Base-by-base conservation (phyloP, 1,140 invertebrate genomes). In the Listronotus oregonensis region DNA sequence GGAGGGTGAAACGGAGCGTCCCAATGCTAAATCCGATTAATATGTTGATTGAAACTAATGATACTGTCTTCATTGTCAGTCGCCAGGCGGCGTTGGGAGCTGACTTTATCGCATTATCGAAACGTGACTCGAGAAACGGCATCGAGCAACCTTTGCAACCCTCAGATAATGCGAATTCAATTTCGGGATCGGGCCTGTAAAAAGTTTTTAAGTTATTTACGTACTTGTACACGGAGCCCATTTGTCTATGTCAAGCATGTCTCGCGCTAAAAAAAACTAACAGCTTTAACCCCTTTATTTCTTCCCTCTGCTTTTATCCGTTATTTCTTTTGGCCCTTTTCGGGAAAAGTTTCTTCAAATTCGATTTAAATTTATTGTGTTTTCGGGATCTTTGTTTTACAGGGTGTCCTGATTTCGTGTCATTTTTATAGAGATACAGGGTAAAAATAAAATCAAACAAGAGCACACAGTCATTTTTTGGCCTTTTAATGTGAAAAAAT, bases 41-140 rank as follows among this genome's bases (percentile, higher is more conserved):
- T 76, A 76, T 73, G 73, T 75, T 76, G 75, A 76, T 76, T 76
- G 75, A 76, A 75, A 76, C 75, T 75, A 76, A 76, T 76, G 75
- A 76, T 74, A 68, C 67, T 69, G 71, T 71, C 71, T 75, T 76
- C 75, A 75, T 75, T 75, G 72, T 69, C 68, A 73, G 73, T 73
- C 68, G 66, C 60, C 49, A 58, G 63, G 69, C 68, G 62, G 50
- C 54, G 56, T 61, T 63, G 64, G 42, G 66, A 62, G 68, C 68
- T 69, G 66, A 57, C 64, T 64, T 66, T 61, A 55, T 51, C 49
- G 43, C 47, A 65, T 59, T 65, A 17, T 65, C 56, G 59, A 44
- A 68, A 68, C 66, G 66, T 68, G 66, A 68, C 66, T 63, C 54
- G 66, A 63, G 62, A 68, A 63, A 57, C 59, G 46, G 17, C 64